Base-by-base conservation (phyloP, 2,797 vertebrate genomes). In the Pangasius djambal region DNA sequence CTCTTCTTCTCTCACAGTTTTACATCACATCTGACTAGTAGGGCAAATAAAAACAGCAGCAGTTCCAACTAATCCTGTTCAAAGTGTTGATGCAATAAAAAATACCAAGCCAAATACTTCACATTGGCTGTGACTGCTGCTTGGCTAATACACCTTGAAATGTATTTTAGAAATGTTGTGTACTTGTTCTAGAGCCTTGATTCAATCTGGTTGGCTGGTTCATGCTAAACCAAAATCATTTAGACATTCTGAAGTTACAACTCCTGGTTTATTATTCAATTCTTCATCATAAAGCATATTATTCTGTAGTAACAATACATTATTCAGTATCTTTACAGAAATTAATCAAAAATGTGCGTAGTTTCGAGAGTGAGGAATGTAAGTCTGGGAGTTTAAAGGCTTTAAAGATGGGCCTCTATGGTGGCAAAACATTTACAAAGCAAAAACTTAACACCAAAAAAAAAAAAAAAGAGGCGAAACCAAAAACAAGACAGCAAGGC, bases 11-110 rank as follows among this genome's bases (percentile, higher is more conserved):
- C 65, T 44, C 86, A 20, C 55, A 28, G 74, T 89, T 89, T 28
- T 85, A 67, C 72, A 31, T 90, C 94, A 91, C 94, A 93, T 93
- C 91, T 93, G 90, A 91, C 91, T 90, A 83, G 93, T 92, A 93
- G 93, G 94, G 92, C 93, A 94, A 95, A 95, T 96, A 96, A 93
- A 89, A 70, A 16, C 72, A 78, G 83, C 83, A 78, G 59, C 31
- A 55, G 20, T 67, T 69, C 63, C 31, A 50, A 20, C 22, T 65
- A 48, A 83, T 65, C 61, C 28, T 83, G 82, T 63, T 22, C 44
- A 61, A 65, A 83, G 37, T 84, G 50, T n/a, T n/a, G 40, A 31
- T 31, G 83, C 40, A 50, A 31, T 34, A 61, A 44, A 79, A 28
- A 83, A 40, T 16, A 63, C 8, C 31, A n/a, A n/a, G 79, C 13